These are phyloP conservation scores for Alectura lathami DNA, from an alignment of 2,113 vertebrate species.

Conservation along the genomic window DNA sequence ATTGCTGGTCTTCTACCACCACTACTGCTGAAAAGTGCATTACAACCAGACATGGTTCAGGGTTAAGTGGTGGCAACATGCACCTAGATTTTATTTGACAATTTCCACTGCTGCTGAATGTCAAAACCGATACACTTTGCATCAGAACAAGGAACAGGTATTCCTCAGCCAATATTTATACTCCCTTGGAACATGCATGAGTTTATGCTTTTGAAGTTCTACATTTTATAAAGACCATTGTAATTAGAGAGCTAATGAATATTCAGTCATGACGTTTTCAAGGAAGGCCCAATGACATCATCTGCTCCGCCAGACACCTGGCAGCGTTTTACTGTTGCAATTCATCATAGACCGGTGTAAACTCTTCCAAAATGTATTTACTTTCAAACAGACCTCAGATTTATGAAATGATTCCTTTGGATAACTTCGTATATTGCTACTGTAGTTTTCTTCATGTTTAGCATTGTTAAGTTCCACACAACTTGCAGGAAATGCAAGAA, in stretches of 20 bases:
- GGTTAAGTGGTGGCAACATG: not conserved
- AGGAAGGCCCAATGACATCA: not conserved
- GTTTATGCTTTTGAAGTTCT: not conserved
- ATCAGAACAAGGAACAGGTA: not conserved
- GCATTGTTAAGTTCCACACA: not conserved
- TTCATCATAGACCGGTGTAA: not conserved
- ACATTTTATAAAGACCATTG: not conserved
- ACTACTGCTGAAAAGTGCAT: not conserved
- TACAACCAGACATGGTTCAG: not conserved
- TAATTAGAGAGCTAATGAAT: not conserved
- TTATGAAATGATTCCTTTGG: not conserved
- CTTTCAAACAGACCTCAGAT: not conserved
- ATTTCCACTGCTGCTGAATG: not conserved
- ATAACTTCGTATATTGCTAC: not conserved
- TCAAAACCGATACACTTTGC: not conserved
- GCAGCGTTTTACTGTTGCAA: not conserved
- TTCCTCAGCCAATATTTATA: not conserved
- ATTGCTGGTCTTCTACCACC: not conserved
- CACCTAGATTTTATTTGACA: not conserved
- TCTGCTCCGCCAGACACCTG: not conserved
- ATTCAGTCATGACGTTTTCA: not conserved
- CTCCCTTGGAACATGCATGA: not conserved
- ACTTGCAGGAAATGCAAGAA: not conserved
- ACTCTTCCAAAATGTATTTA: not conserved
- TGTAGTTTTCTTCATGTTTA: not conserved